These are phyloP conservation scores for Heloderma charlesbogerti DNA, from an alignment of 2,113 vertebrate species.

Conservation along the genomic window DNA sequence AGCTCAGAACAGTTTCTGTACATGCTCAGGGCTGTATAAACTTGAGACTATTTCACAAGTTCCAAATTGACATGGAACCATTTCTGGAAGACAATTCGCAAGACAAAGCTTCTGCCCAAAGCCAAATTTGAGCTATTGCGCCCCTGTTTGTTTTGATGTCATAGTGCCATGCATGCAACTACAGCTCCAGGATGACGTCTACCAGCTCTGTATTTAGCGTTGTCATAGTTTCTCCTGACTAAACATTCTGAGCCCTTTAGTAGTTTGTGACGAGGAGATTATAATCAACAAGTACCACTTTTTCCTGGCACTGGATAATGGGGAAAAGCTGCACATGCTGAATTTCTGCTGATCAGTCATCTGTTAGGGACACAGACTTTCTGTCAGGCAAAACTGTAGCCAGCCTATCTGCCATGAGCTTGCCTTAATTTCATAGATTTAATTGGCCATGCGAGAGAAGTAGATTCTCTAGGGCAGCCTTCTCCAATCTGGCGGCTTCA, in stretches of 20 bases:
- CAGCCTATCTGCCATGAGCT: not conserved
- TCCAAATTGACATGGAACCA: not conserved
- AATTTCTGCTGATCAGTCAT: not conserved
- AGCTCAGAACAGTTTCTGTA: not conserved
- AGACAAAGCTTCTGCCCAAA: not conserved
- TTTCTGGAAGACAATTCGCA: not conserved
- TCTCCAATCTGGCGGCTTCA: too few relatives aligned
- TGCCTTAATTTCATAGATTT: not conserved
- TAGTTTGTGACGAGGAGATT: not conserved
- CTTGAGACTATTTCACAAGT: not conserved
- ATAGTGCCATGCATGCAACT: not conserved
- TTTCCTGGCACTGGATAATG: not conserved
- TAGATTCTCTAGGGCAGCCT: too few relatives aligned
- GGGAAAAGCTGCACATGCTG: not conserved
- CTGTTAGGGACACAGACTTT: not conserved
- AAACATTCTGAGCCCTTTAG: not conserved
- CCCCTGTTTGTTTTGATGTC: not conserved
- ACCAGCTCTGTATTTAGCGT: not conserved
- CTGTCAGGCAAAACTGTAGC: too few relatives aligned
- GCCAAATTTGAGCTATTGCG: not conserved
- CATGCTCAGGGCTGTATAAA: not conserved
- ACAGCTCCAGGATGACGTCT: not conserved
- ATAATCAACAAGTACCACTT: not conserved
- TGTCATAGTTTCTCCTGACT: not conserved
- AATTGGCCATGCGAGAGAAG: not conserved